Evolutionary conservation across 2,888 invertebrate genomes (phyloP).

Genomic region (Xestia sexstrigata): DNA sequence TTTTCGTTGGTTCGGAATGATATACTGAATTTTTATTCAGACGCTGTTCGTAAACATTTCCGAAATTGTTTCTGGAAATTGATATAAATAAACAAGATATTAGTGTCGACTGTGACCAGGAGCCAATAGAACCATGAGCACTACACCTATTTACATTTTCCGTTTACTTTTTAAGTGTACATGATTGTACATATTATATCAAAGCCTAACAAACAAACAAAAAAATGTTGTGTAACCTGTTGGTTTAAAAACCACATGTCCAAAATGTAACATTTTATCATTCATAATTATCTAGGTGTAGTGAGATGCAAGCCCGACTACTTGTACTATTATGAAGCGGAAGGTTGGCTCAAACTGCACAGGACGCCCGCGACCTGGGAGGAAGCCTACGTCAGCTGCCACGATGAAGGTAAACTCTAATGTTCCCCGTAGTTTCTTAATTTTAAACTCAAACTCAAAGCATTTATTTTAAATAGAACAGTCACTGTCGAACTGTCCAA

Average conservation of each 20-base stretch:
- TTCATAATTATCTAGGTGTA: not conserved
- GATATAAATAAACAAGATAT: too few relatives aligned
- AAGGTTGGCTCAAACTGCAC: constrained; percentile 32
- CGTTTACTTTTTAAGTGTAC: not conserved
- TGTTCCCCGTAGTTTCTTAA: not conserved
- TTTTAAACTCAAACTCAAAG: not conserved
- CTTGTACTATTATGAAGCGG: not conserved
- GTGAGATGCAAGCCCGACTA: constrained; percentile 17
- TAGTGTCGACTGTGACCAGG: too few relatives aligned
- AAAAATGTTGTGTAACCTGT: not conserved
- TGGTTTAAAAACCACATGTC: not conserved
- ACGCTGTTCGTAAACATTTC: too few relatives aligned
- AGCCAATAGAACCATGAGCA: too few relatives aligned
- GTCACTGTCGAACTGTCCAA: not conserved
- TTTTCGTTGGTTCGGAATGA: too few relatives aligned
- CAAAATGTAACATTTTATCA: not conserved
- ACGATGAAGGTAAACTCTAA: constrained; percentile 14
- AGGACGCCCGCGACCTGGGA: constrained; percentile 9
- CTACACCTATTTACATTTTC: not conserved
- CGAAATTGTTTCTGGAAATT: too few relatives aligned
- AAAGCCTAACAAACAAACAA: not conserved
- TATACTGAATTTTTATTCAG: too few relatives aligned
- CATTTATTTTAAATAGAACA: not conserved
- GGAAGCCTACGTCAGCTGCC: constrained; percentile 17
- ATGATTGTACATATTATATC: not conserved